Conservation (phyloP, 2,113 vertebrate species). For the Phaethornis superciliosus region DNA sequence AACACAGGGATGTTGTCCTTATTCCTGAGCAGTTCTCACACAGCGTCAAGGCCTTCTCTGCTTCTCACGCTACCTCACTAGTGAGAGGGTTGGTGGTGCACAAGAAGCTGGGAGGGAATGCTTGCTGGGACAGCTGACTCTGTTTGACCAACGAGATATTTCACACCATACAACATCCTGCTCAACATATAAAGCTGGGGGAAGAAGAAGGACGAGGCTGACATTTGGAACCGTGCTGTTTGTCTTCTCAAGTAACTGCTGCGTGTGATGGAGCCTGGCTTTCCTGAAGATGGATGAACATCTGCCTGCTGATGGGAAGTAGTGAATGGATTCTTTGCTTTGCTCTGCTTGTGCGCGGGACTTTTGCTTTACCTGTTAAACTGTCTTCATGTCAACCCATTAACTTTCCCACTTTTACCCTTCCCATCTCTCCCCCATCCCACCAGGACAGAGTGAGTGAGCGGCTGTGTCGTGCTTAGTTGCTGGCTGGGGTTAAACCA, state of each 20-base stretch:
- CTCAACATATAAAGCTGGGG: background rate
- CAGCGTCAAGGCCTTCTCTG: background rate
- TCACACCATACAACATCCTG: background rate
- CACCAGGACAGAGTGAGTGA: fast-evolving
- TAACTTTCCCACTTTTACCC: background rate
- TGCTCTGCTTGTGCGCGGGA: fast-evolving
- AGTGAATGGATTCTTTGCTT: background rate
- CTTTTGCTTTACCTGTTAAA: background rate
- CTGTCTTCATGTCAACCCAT: background rate
- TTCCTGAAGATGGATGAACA: background rate
- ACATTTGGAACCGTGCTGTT: fast-evolving
- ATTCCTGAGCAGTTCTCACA: background rate
- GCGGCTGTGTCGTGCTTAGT: background rate
- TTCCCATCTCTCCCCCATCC: background rate
- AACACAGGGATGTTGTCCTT: background rate
- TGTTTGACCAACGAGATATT: background rate
- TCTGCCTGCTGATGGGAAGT: background rate
- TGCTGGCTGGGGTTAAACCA: background rate
- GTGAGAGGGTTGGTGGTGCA: background rate
- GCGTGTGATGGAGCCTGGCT: background rate
- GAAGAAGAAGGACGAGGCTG: background rate
- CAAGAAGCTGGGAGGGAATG: background rate
- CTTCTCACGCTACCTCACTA: background rate
- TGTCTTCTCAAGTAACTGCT: background rate
- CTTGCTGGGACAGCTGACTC: background rate